Evolutionary conservation across 2,888 invertebrate species (phyloP).

Genomic region (Oscheius myriophilus): DNA sequence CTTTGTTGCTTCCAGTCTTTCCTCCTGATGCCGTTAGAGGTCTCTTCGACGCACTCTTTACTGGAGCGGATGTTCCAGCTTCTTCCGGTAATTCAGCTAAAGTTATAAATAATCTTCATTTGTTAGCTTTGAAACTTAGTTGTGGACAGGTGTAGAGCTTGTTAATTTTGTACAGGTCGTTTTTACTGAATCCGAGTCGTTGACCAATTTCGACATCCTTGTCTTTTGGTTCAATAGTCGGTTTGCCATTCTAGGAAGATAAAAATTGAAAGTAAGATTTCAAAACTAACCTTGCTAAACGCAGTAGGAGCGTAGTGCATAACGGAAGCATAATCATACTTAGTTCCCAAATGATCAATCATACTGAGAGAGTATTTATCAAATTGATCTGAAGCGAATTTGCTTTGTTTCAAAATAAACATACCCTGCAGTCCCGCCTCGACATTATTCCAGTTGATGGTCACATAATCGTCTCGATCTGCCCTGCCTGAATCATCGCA

Average conservation of each 20-base stretch:
- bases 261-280: constrained; percentile 1
- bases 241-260: constrained; percentile 59
- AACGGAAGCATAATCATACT: constrained; percentile 73
- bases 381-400: constrained; percentile 60
- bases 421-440: constrained; percentile 65
- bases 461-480: constrained; percentile 70
- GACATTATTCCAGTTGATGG: constrained; percentile 68
- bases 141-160: constrained; percentile 69
- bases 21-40: constrained; percentile 24
- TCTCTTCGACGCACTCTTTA: constrained; percentile 44
- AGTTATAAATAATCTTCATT: background rate
- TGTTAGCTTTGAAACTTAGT: constrained; percentile 1
- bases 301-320: constrained; percentile 74
- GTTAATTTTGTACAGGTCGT: constrained; percentile 70
- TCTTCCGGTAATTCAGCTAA: constrained; percentile 26
- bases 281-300: constrained; percentile 71
- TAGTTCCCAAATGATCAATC: constrained; percentile 70
- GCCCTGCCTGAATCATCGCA: constrained; percentile 55
- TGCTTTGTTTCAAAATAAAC: background rate
- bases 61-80: constrained; percentile 3
- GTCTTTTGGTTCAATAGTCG: constrained; percentile 65
- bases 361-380: constrained; percentile 68
- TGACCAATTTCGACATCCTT: constrained; percentile 66
- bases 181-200: constrained; percentile 67
- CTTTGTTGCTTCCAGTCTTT: constrained; percentile 34